Conservation (phyloP, 2,113 vertebrate genomes). For the Nothocercus julius region DNA sequence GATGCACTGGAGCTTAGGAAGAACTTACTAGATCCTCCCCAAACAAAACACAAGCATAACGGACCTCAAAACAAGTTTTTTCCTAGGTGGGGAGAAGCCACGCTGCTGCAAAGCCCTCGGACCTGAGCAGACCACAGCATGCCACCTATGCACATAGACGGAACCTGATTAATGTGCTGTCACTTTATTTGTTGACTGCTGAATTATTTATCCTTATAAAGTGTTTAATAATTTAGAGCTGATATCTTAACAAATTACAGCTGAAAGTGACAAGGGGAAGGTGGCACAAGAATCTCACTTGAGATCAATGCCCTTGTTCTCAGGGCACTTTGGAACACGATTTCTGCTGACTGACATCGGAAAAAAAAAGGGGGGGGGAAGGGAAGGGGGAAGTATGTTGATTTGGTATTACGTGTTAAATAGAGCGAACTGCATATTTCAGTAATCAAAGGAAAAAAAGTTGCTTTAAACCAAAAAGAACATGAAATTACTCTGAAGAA, state of each 20-base stretch:
- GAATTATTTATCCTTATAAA: conserved; percentile 93
- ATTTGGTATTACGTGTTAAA: conserved; percentile 68
- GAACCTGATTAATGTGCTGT: conserved; percentile 91
- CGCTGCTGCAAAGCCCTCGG: not conserved
- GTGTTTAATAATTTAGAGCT: conserved; percentile 90
- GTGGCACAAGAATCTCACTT: conserved; percentile 72
- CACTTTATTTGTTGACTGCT: conserved; percentile 90
- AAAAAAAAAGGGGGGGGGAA: not conserved
- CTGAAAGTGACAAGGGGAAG: conserved; percentile 81
- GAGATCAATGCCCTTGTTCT: conserved; percentile 77
- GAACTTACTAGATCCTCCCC: not conserved
- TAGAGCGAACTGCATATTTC: conserved; percentile 67
- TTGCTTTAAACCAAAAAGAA: conserved; percentile 73
- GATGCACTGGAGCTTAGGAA: not conserved
- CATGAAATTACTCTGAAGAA: conserved; percentile 66
- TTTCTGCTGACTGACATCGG: conserved; percentile 78
- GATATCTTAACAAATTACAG: conserved; percentile 86
- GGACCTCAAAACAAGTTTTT: not conserved
- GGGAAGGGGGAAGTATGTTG: conserved; percentile 61
- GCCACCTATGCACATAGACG: conserved; percentile 65
- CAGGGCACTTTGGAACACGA: conserved; percentile 64
- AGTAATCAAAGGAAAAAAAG: conserved; percentile 72
- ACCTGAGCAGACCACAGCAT: conserved; percentile 66
- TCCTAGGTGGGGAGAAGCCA: not conserved
- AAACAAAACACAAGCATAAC: not conserved